These are phyloP conservation scores for Alces alces DNA, from an alignment of 2,113 vertebrate species.

Conservation along the genomic window DNA sequence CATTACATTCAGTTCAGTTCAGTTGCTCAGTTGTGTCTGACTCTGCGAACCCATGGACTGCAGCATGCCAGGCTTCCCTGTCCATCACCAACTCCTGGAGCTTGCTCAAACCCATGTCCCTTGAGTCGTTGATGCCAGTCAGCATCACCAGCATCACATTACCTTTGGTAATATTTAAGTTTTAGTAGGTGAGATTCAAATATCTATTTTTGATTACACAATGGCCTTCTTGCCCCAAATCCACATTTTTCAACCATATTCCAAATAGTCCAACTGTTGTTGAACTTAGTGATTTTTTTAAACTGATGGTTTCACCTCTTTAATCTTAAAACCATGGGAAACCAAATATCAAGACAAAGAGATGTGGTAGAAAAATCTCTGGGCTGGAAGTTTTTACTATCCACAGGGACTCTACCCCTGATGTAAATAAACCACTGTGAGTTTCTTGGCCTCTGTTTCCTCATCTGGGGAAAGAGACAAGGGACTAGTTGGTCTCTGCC, in stretches of 20 bases:
- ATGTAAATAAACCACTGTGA: background rate
- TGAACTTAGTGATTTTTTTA: background rate
- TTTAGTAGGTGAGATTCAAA: background rate
- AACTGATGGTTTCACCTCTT: background rate
- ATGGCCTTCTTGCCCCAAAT: background rate
- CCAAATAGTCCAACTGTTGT: background rate
- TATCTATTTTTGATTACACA: background rate
- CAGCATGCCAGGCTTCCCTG: background rate
- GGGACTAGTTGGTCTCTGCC: background rate
- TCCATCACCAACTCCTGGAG: background rate
- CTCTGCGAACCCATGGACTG: background rate
- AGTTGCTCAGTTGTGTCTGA: background rate
- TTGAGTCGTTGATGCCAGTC: background rate
- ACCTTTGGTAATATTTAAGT: accelerated
- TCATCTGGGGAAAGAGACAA: background rate
- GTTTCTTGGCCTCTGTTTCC: background rate
- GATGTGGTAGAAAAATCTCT: background rate
- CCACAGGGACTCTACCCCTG: background rate
- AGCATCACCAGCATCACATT: background rate
- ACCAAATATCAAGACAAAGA: background rate
- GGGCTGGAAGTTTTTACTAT: background rate
- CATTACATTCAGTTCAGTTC: background rate
- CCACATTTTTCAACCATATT: background rate
- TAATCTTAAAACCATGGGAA: background rate
- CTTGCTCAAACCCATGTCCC: background rate